Base-by-base conservation (phyloP, 2,888 invertebrate genomes). In the Lithodes maja region DNA sequence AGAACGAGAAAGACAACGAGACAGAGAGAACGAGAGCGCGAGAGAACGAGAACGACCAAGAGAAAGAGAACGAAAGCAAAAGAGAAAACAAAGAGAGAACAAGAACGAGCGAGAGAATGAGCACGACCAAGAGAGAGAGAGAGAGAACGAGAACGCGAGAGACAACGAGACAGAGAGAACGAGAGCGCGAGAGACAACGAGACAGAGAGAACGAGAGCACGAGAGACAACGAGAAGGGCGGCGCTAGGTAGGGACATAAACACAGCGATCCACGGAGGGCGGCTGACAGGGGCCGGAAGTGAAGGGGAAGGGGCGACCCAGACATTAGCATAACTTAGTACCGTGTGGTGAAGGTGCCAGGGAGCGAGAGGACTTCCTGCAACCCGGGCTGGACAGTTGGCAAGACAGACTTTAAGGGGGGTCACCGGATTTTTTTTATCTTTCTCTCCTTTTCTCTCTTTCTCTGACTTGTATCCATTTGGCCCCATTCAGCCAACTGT, bases 61-160 rank as follows among this genome's bases (percentile, higher is more conserved):
- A 77, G 77, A 77, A 33, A 33, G 9, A 77, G 49, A 77, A 49
- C 12, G 49, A 77, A 49, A 77, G 2, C 9, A 49, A 49, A 9
- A 1, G 77, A 33, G 33, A 77, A 33, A 49, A 77, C 9, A 3
- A 9, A 77, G 17, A 2, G 17, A 2, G 77, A 33, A 33, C 12
- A 49, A 77, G 77, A 77, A 49, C 17, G 77, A 77, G 17, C 17
- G 17, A 77, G 49, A 77, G 49, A 77, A 9, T 12, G 77, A 77
- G 49, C 17, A 49, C 12, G 77, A 77, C 33, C 17, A 49, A 33
- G 77, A 77, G 77, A 33, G 17, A 77, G 77, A 77, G 77, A 17
- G 77, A 77, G 49, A 77, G 17, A 77, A 49, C 17, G 77, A 77
- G 49, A 77, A 49, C 17, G 49, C 12, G 77, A 52, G n/a, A 50